Evolutionary conservation across 1,140 invertebrate species (phyloP), one percentile per base, ranked within the genome.

Genomic region (Euura saliciscinereae): DNA sequence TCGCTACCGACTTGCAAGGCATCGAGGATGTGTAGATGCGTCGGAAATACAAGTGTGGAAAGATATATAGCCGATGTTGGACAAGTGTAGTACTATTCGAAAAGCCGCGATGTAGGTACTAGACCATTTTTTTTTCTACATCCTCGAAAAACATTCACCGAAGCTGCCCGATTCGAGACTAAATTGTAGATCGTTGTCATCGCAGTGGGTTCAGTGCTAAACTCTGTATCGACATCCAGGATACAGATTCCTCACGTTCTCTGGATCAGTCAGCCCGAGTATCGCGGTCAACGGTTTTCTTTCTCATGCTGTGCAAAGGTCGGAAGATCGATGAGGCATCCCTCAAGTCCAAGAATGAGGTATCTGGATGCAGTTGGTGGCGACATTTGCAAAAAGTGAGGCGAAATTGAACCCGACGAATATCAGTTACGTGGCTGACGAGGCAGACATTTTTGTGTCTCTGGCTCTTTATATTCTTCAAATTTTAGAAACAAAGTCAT

Each of bases 111-210:
- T 59, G 28, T 59, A 3, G 51, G 8, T 59, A n/a, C 10, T 59
- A 59, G 10, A 59, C 28, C 28, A 28, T 28, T 28, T 28, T 28
- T 28, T 59, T 59, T 59, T 59, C 13, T 28, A 28, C 51, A 59
- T 59, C 51, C 4, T 59, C 8, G 13, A 59, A n/a, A 59, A 59
- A 11, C 13, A 28, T 28, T 1, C 28, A 28, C 28, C 28, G 28
- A 28, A 28, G 51, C 51, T 11, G 6, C 51, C 13, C 28, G 51
- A 3, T 59, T 59, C 51, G 3, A 59, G 51, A 6, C 51, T 59
- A 59, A 59, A 59, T 59, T 59, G 51, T 59, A 59, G 51, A 59
- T 59, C 13, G 13, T 59, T n/a, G 51, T 59, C 51, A 59, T 59
- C 51, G 6, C 13, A 28, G 28, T 28, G 28, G 28, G 28, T 28